Base-by-base conservation (phyloP, 2,113 vertebrate genomes). In the Heliornis fulica region DNA sequence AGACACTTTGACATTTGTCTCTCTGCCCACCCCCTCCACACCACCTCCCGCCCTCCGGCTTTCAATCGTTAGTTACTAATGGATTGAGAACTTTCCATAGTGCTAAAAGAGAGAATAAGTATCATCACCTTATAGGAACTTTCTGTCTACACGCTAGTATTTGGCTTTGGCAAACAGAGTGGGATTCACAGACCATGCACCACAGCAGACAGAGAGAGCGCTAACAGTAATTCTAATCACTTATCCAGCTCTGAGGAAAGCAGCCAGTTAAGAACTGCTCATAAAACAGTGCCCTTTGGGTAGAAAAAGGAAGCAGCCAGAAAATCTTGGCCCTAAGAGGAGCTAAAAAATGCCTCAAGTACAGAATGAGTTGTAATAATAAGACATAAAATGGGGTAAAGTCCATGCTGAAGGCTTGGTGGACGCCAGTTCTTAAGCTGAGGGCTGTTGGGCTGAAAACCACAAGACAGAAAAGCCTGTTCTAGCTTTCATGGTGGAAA, bases 111-210 rank as follows among this genome's bases (percentile, higher is more conserved):
- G 53, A 74, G 28, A 90, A 74, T 23, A 89, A 91, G 86, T 31
- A 93, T 40, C 54, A 31, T 79, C 76, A 63, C 38, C 38, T 92
- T 74, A 22, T 2, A 61, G 69, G 61, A 85, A 77, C 76, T 91
- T 92, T 93, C 66, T 46, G 31, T 60, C 81, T 57, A 29, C 48
- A 28, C 81, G 83, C 57, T 1, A 31, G 64, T 70, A 26, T 94
- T 92, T 91, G 91, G n/a, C 87, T 91, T 89, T 76, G 66, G 69
- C 93, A 85, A 93, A 85, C 61, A 84, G 68, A 91, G 46, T 10
- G 41, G 64, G 72, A 86, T 83, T 84, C 80, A 34, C 8, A 11
- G 72, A 46, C 77, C 63, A n/a, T 3, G 26, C 41, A 45, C 10
- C 32, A 10, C 38, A 36, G 82, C 38, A 29, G 0, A 13, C 12